A percentile compares a stretch with the other conserved stretches of the same genome.
These are phyloP conservation scores for Pseudococcus longispinus DNA, from an alignment of 2,888 invertebrate genomes.

Conservation along the genomic window DNA sequence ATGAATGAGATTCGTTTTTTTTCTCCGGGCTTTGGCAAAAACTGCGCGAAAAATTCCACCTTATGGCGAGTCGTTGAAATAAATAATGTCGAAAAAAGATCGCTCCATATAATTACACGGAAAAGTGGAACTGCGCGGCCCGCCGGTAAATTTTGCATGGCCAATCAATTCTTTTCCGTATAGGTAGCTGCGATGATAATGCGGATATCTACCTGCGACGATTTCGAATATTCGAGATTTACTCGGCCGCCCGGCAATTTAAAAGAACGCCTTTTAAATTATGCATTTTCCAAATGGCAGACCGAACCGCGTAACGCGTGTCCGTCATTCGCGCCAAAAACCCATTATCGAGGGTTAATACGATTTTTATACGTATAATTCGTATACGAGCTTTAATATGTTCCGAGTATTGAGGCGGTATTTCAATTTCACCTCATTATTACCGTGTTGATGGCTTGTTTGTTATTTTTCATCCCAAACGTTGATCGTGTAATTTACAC, in stretches of 20 bases:
- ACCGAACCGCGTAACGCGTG: not conserved
- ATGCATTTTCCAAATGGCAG: not conserved
- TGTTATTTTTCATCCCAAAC: constrained; percentile 12
- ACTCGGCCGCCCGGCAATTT: not conserved
- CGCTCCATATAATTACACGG: not conserved
- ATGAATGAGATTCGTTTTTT: constrained; percentile 15
- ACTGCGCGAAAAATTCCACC: not conserved
- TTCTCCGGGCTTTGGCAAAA: not conserved
- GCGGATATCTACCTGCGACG: not conserved
- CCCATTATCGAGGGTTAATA: constrained; percentile 21
- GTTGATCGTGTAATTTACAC: constrained; percentile 24
- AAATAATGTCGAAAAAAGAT: not conserved
- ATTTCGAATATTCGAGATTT: not conserved
- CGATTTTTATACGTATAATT: constrained; percentile 3
- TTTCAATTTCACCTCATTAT: constrained; percentile 31
- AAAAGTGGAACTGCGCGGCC: too few species aligned
- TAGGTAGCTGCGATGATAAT: not conserved
- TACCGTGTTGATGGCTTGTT: constrained; percentile 31
- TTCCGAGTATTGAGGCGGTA: not conserved
- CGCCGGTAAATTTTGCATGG: not conserved
- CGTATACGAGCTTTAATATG: not conserved
- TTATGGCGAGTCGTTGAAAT: not conserved
- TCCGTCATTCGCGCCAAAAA: not conserved
- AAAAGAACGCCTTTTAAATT: not conserved
- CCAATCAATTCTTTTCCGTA: not conserved